phyloP scores from a whole-genome alignment of 2,888 invertebrate species.

The Coleophora flavipennella region DNA sequence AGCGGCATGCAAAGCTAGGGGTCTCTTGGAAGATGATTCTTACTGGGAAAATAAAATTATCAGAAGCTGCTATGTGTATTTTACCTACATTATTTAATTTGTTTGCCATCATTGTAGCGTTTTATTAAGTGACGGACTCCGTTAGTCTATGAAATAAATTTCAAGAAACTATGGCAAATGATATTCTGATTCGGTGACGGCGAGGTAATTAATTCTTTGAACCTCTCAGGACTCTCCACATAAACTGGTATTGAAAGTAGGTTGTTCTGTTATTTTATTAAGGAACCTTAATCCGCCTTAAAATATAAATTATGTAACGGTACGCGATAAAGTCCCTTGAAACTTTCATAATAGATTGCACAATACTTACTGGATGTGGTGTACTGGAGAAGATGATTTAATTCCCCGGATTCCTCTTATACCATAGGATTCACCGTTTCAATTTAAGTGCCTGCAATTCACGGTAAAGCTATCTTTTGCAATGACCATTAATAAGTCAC shows the following conservation, averaged over 20 bases:
- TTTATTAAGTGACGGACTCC: slow-evolving; percentile 19
- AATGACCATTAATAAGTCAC: neutral
- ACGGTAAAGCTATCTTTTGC: slow-evolving; percentile 2
- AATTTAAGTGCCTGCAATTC: neutral
- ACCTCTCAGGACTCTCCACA: no score
- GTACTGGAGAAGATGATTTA: slow-evolving; percentile 12
- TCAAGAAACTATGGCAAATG: no score
- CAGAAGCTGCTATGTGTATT: slow-evolving; percentile 16
- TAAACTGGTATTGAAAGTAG: slow-evolving; percentile 20
- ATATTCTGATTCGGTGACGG: no score
- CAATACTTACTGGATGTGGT: slow-evolving; percentile 20
- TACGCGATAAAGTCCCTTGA: slow-evolving; percentile 18
- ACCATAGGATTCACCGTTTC: neutral
- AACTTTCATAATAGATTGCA: slow-evolving; percentile 21
- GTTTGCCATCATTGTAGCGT: slow-evolving; percentile 18
- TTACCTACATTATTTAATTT: slow-evolving; percentile 19
- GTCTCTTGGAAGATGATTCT: slow-evolving; percentile 22
- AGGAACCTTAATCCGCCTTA: slow-evolving; percentile 18
- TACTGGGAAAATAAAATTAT: slow-evolving; percentile 23
- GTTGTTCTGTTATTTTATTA: no score
- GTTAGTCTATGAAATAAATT: slow-evolving; percentile 19
- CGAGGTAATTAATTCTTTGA: no score
- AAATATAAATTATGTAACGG: no score
- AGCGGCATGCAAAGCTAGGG: slow-evolving; percentile 17
- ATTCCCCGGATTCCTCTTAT: no score